Conservation (phyloP, 2,113 vertebrate species). For the Trogon melanurus region DNA sequence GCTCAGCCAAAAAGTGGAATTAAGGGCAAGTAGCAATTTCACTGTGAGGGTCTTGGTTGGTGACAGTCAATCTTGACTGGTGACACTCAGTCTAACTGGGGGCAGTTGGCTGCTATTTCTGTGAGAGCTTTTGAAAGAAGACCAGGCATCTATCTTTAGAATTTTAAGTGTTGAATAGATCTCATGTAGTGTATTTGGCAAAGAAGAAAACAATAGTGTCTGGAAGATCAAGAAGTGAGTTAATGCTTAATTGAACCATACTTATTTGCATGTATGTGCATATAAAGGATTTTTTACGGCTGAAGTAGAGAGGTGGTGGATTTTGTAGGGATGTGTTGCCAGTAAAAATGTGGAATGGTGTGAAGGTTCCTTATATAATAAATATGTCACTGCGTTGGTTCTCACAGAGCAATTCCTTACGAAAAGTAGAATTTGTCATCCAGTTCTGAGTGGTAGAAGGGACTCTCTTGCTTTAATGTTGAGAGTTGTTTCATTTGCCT, state of each 20-base stretch:
- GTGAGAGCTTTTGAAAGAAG: not conserved
- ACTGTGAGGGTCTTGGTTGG: not conserved
- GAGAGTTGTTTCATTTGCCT: conserved; percentile 24
- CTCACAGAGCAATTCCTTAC: not conserved
- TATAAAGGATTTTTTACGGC: not conserved
- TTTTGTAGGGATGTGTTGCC: not conserved
- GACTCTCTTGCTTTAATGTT: not conserved
- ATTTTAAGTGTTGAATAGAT: not conserved
- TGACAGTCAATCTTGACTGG: not conserved
- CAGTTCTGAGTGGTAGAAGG: not conserved
- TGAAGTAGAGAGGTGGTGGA: not conserved
- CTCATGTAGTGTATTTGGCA: not conserved
- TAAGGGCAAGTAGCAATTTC: not conserved
- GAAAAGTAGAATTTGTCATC: not conserved
- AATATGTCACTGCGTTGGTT: not conserved
- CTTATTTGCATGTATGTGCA: too few relatives aligned
- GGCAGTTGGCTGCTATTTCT: not conserved
- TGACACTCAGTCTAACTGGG: not conserved
- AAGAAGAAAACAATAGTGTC: not conserved
- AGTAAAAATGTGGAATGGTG: not conserved
- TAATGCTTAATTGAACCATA: not conserved
- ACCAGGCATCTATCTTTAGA: not conserved
- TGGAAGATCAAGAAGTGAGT: not conserved
- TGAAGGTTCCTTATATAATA: not conserved
- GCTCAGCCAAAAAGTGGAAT: not conserved